phyloP scores from a whole-genome alignment of 92 coral and sea anemone species.

The Nematostella vectensis region DNA sequence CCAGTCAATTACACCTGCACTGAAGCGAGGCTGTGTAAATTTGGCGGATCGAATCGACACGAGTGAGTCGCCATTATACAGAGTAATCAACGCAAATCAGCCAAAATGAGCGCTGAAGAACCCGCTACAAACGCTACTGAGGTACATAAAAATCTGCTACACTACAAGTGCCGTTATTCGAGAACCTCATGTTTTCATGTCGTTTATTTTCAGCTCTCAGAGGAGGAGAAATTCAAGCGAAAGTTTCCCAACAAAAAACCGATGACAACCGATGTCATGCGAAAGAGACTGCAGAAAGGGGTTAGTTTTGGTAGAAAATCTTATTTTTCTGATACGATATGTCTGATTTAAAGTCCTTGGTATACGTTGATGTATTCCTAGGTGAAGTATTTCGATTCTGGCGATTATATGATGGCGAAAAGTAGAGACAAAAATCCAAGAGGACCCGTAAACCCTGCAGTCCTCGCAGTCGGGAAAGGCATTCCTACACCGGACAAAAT shows the following conservation, averaged over 20 bases:
- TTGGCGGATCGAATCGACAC: constrained; percentile 1
- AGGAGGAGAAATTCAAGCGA: constrained; percentile 80
- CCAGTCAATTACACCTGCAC: not conserved
- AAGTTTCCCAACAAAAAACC: constrained; percentile 87
- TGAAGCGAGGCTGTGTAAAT: not conserved
- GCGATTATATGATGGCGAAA: constrained; percentile 96
- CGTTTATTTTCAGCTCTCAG: constrained; percentile 45
- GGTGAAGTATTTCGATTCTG: constrained; percentile 99
- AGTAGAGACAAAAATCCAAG: constrained; percentile 73
- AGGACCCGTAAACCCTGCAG: constrained; percentile 43
- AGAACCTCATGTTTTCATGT: not conserved
- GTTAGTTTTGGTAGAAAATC: constrained; percentile 7
- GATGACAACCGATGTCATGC: constrained; percentile 70
- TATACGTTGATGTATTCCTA: constrained; percentile 5
- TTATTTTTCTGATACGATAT: too few relatives aligned
- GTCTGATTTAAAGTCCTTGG: too few relatives aligned
- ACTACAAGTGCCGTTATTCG: not conserved
- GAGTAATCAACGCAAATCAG: not conserved
- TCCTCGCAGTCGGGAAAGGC: constrained; percentile 80
- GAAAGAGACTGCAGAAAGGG: constrained; percentile 88
- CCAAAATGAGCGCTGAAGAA: constrained; percentile 5
- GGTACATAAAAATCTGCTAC: not conserved
- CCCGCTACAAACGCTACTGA: not conserved
- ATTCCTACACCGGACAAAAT: constrained; percentile 97
- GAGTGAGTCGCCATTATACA: constrained; percentile 1